Percentiles rank a stretch among this genome's conserved stretches.
These are phyloP conservation scores for Anaspis maculata DNA, from an alignment of 2,888 invertebrate genomes.

Conservation along the genomic window DNA sequence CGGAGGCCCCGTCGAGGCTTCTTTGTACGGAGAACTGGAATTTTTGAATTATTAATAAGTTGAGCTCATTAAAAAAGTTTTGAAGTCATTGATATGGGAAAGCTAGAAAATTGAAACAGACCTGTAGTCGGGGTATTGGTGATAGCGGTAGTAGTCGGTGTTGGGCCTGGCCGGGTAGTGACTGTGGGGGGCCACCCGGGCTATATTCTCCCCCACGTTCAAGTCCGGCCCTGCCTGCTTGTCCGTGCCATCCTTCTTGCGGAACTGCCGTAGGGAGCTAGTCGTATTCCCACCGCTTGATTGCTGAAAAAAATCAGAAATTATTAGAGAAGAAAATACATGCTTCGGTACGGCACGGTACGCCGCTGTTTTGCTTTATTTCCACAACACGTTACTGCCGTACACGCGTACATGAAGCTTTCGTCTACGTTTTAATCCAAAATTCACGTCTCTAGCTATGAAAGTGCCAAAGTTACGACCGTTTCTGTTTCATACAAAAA, in stretches of 20 bases:
- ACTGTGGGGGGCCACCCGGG: constrained; percentile 39
- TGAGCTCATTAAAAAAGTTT: constrained; percentile 1
- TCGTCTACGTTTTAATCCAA: too few relatives aligned
- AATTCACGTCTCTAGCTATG: too few relatives aligned
- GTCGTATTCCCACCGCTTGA: constrained; percentile 28
- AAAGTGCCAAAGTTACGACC: too few relatives aligned
- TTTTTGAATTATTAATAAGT: constrained; percentile 1
- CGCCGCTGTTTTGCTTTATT: too few relatives aligned
- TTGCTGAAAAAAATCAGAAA: constrained; percentile 22
- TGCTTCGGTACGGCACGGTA: too few relatives aligned
- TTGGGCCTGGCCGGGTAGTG: constrained; percentile 33
- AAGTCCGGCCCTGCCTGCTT: constrained; percentile 19
- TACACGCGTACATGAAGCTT: too few relatives aligned
- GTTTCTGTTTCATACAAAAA: too few relatives aligned
- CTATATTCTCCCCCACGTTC: constrained; percentile 28
- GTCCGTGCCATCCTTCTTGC: constrained; percentile 35
- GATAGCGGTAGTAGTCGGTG: constrained; percentile 29
- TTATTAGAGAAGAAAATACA: too few relatives aligned
- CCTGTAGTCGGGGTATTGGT: constrained; percentile 32
- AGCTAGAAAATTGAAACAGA: too few relatives aligned
- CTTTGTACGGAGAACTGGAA: constrained; percentile 20
- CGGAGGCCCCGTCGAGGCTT: constrained; percentile 16
- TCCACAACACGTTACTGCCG: too few relatives aligned
- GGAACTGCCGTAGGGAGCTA: constrained; percentile 36
- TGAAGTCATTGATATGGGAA: too few relatives aligned